These are phyloP conservation scores for Mesopsocus fuscifrons DNA, from an alignment of 2,888 invertebrate species.

Conservation along the genomic window DNA sequence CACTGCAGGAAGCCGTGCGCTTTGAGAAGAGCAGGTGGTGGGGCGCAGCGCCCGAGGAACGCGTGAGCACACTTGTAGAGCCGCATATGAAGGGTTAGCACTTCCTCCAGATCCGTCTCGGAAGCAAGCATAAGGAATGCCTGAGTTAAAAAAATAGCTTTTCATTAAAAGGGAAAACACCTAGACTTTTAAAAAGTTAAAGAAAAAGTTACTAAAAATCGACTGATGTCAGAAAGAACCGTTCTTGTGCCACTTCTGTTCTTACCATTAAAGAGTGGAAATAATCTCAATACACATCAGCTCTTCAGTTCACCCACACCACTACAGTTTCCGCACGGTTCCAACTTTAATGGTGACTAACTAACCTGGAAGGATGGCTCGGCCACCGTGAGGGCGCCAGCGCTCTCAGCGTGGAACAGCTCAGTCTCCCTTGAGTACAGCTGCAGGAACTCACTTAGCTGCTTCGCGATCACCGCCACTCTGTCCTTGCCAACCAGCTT, in stretches of 20 bases:
- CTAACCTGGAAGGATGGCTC: constrained; percentile 10
- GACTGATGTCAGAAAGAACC: constrained; percentile 38
- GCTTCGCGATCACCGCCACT: constrained; percentile 66
- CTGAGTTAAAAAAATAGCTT: too few species aligned
- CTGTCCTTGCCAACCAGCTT: constrained; percentile 62
- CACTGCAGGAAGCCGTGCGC: constrained; percentile 15
- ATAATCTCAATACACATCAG: too few species aligned
- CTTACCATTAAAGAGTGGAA: too few species aligned
- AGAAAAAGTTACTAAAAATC: constrained; percentile 17
- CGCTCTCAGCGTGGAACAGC: constrained; percentile 31
- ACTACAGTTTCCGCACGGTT: too few species aligned
- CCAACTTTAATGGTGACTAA: too few species aligned
- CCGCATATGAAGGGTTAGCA: constrained; percentile 38
- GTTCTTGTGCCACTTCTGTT: too few species aligned
- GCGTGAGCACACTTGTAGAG: constrained; percentile 37
- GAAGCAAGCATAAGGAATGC: constrained; percentile 25
- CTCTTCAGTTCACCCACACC: too few species aligned
- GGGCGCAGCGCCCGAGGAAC: constrained; percentile 35
- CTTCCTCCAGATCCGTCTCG: constrained; percentile 53
- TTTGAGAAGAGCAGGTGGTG: constrained; percentile 14
- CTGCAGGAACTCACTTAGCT: constrained; percentile 66
- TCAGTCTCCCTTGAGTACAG: constrained; percentile 69
- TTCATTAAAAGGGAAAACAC: constrained; percentile 2
- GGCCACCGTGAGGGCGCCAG: not conserved
- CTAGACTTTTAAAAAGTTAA: not conserved